phyloP scores from a whole-genome alignment of 1,140 invertebrate genomes.

The Heliothis subflexa region DNA sequence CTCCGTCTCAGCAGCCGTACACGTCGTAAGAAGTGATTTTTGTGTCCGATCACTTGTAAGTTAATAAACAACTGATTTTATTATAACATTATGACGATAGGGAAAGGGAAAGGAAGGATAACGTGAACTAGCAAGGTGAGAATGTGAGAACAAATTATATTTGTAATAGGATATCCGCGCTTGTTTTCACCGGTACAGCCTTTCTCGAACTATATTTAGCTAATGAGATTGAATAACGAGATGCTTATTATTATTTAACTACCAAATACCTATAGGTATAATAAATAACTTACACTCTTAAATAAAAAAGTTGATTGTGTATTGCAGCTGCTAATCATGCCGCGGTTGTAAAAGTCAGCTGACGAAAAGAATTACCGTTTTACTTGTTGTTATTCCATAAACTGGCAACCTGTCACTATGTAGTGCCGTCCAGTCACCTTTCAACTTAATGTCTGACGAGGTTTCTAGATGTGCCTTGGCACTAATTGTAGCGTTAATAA shows the following conservation, averaged over 20 bases:
- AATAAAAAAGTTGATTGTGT: constrained; percentile 2
- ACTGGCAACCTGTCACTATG: constrained; percentile 5
- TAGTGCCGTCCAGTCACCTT: constrained; percentile 8
- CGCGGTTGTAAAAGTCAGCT: constrained; percentile 8
- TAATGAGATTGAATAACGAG: not conserved
- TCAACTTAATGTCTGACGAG: not conserved
- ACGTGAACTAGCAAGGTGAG: constrained; percentile 27
- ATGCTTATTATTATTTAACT: not conserved
- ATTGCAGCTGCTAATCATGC: constrained; percentile 25
- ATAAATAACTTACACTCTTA: constrained; percentile 1
- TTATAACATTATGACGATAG: constrained; percentile 28
- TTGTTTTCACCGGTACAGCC: not conserved
- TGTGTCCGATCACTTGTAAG: constrained; percentile 57
- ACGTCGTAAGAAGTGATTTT: constrained; percentile 72
- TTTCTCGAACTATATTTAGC: constrained; percentile 2
- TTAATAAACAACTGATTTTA: constrained; percentile 37
- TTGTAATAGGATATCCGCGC: constrained; percentile 20
- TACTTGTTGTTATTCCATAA: constrained; percentile 8
- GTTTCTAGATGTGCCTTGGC: not conserved
- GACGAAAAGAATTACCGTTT: constrained; percentile 12
- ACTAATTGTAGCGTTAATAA: not conserved
- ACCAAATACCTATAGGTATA: not conserved
- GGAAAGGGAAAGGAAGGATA: constrained; percentile 39
- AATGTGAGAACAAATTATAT: constrained; percentile 12
- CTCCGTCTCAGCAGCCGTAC: constrained; percentile 56